Evolutionary conservation across 2,888 invertebrate genomes (phyloP), one percentile per base, ranked within the genome.

Genomic region (Drosophila atripex): DNA sequence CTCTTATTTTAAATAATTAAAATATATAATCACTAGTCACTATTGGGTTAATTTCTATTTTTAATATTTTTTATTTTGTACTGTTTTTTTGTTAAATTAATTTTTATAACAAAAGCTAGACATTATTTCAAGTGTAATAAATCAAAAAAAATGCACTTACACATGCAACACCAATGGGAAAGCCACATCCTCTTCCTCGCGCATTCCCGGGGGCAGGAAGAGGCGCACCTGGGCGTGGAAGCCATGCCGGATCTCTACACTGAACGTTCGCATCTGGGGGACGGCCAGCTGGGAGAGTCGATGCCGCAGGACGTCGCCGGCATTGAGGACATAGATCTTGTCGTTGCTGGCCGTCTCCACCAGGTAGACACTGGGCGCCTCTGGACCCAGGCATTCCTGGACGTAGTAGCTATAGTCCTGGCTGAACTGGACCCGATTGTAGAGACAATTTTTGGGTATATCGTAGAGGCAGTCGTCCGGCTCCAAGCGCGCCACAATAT

Each of bases 121-220:
- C 5, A 23, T 23, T 23, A 23, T 23, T 23, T 23, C 4, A 23
- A 35, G 35, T 35, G 35, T 7, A n/a, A 12, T 1, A 12, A 35
- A 35, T 5, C 2, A n/a, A 7, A n/a, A 35, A 35, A 14, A 35
- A 1, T 35, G 2, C 7, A 63, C 96, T 95, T 93, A 97, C 97
- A 97, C 95, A 86, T 96, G 94, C 4, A 98, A 91, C 2, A 98
- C 93, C 14, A 98, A 91, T 0, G 98, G 97, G 80, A 96, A 95
- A 0, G 95, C 95, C 61, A 96, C 93, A 86, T 96, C 96, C 78
- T 97, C 97, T 46, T 96, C 95, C 86, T 97, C 96, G 77, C 96
- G 93, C 88, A 97, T 93, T 7, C 95, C 95, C 0, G 97, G 97
- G 0, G 98, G 98, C 41, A 97, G 92, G 56, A 95, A 94, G 3